Conservation (phyloP, 2,888 invertebrate genomes). For the Nebria brevicollis region DNA sequence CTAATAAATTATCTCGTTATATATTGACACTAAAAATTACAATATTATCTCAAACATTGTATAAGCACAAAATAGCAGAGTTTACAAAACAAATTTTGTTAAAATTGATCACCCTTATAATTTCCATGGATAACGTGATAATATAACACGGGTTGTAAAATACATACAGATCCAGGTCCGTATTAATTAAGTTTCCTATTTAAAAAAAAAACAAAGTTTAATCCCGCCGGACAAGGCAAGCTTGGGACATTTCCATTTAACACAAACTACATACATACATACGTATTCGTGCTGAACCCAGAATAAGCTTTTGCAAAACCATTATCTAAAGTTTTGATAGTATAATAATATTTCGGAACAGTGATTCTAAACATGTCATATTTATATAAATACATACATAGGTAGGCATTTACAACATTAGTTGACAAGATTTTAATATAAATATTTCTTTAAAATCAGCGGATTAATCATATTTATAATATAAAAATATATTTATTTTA, state of each 20-base stretch:
- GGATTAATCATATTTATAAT: no score
- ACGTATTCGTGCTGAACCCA: not conserved
- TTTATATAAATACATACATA: not conserved
- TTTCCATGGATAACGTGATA: not conserved
- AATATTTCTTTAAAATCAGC: no score
- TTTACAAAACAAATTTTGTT: not conserved
- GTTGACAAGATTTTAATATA: no score
- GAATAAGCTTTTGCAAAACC: not conserved
- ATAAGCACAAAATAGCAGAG: not conserved
- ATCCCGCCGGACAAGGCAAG: constrained; percentile 9
- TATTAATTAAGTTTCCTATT: constrained; percentile 37
- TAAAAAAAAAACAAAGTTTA: constrained; percentile 34
- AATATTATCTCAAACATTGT: not conserved
- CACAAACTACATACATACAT: not conserved
- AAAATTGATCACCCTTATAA: not conserved
- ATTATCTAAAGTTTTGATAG: constrained; percentile 26
- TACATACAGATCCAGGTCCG: constrained; percentile 11
- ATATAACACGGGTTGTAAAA: not conserved
- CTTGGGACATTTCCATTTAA: constrained; percentile 17
- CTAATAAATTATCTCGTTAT: not conserved
- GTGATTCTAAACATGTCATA: constrained; percentile 2
- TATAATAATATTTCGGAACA: constrained; percentile 19
- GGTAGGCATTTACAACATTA: no score
- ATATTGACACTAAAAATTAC: not conserved
- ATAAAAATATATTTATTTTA: no score